Conservation (phyloP, 30 jellyfish, hydroid and myxozoan genomes). For the Cassiopea xamachana region DNA sequence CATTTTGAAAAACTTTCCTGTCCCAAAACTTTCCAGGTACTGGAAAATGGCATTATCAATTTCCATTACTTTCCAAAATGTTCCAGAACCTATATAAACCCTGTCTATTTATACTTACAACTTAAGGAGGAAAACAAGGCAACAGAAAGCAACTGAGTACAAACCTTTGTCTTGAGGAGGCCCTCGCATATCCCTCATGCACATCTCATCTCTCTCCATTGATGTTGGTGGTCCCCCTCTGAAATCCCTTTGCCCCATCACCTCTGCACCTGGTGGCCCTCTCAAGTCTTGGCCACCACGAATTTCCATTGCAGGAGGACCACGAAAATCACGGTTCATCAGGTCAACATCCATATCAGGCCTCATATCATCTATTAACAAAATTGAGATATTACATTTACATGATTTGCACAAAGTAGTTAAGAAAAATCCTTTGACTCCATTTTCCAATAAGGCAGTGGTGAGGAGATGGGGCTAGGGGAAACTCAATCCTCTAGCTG, state of each 20-base stretch:
- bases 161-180: constrained; percentile 80
- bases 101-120: no score
- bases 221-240: constrained; percentile 92
- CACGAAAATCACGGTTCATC: constrained; percentile 67
- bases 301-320: constrained; percentile 65
- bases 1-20: no score
- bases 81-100: no score
- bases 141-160: background rate
- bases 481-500: no score
- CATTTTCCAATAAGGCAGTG: no score
- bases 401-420: background rate
- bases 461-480: no score
- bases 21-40: no score
- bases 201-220: constrained; percentile 83
- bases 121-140: no score
- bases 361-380: constrained; percentile 49
- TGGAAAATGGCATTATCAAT: no score
- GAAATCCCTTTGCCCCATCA: constrained; percentile 77
- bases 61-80: no score
- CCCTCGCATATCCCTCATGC: constrained; percentile 82
- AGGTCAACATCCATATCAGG: constrained; percentile 56
- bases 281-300: constrained; percentile 72
- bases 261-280: constrained; percentile 75
- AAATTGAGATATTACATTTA: background rate
- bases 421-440: no score